These are phyloP conservation scores for Turritopsis dohrnii DNA, from an alignment of 30 jellyfish, hydroid and myxozoan species.

Conservation along the genomic window DNA sequence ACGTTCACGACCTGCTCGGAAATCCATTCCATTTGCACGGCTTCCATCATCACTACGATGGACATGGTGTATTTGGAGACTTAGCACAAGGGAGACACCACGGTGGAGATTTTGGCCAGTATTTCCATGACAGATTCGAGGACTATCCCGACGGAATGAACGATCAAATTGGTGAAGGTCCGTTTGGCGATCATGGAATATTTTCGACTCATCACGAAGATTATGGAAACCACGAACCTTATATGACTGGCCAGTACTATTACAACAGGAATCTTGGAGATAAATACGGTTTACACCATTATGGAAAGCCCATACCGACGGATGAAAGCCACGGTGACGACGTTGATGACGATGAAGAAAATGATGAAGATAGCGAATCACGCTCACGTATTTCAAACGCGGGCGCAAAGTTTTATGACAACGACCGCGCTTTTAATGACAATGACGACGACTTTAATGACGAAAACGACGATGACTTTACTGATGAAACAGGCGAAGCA, in stretches of 20 bases:
- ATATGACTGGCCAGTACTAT: neutral
- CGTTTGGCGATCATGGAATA: constrained; percentile 5
- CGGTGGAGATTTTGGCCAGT: constrained; percentile 15
- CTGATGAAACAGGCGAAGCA: constrained; percentile 18
- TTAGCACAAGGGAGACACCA: neutral
- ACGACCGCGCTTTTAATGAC: constrained; percentile 18
- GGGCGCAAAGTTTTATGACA: neutral
- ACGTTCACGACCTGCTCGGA: constrained; percentile 11
- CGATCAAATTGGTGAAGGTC: neutral
- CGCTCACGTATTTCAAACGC: constrained; percentile 49
- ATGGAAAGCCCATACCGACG: constrained; percentile 7
- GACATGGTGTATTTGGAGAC: neutral
- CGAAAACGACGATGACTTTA: constrained; percentile 23
- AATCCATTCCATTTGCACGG: constrained; percentile 20
- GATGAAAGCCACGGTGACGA: neutral
- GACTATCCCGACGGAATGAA: neutral
- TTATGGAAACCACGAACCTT: neutral
- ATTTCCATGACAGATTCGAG: neutral
- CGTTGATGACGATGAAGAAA: neutral
- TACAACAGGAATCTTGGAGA: neutral
- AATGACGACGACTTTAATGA: constrained; percentile 33
- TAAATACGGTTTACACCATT: neutral
- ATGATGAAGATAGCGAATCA: constrained; percentile 2
- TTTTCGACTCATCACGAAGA: constrained; percentile 11
- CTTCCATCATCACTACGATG: constrained; percentile 19